Conservation (phyloP, 2,113 vertebrate genomes). For the Actenoides hombroni region DNA sequence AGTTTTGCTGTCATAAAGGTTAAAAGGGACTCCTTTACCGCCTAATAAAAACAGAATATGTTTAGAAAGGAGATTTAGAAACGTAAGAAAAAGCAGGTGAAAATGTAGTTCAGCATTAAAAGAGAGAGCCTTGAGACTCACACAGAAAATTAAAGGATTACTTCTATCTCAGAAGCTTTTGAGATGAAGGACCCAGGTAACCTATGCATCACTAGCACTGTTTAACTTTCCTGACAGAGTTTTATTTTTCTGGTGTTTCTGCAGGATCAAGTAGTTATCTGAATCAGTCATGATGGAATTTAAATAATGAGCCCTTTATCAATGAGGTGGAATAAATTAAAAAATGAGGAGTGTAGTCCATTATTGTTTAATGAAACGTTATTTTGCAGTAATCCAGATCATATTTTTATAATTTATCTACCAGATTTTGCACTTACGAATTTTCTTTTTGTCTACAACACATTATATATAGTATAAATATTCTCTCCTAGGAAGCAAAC, state of each 20-base stretch:
- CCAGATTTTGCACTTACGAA: background rate
- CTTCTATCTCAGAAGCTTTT: conserved; percentile 27
- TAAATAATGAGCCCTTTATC: background rate
- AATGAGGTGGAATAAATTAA: conserved; percentile 4
- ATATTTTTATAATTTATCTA: background rate
- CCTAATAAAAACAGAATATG: conserved; percentile 22
- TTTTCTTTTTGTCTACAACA: background rate
- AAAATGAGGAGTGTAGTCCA: background rate
- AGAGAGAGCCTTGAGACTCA: conserved; percentile 5
- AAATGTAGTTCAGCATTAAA: conserved; percentile 21
- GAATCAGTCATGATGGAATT: background rate
- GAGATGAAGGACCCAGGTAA: conserved; percentile 14
- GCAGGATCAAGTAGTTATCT: background rate
- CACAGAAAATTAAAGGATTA: conserved; percentile 55
- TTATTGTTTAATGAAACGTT: background rate
- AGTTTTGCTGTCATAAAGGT: conserved; percentile 15
- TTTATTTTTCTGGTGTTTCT: background rate
- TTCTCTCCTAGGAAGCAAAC: background rate
- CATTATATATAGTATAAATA: background rate
- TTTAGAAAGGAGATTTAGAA: conserved; percentile 36
- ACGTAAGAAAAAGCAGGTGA: background rate
- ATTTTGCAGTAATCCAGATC: background rate
- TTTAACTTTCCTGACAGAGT: background rate
- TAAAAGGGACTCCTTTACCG: background rate
- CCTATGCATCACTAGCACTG: background rate